Percentiles rank a stretch among this genome's conserved stretches.
These are phyloP conservation scores for Patella caerulea DNA, from an alignment of 2,888 invertebrate species.

Conservation along the genomic window DNA sequence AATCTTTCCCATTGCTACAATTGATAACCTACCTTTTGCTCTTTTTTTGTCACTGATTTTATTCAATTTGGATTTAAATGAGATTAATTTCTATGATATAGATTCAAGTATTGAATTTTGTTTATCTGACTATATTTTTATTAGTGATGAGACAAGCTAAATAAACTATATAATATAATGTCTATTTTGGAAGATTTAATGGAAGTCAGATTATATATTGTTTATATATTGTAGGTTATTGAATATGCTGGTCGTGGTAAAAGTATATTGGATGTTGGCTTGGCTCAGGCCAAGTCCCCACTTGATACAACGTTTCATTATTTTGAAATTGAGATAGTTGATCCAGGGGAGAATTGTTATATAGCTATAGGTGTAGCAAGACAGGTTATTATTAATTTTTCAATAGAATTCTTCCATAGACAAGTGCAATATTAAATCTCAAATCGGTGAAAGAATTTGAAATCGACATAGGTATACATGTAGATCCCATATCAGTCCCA, in stretches of 20 bases:
- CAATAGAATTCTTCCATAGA: neutral
- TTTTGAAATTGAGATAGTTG: conserved; percentile 75
- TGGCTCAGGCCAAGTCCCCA: conserved; percentile 74
- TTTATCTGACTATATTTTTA: no score
- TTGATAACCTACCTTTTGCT: no score
- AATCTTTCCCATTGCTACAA: no score
- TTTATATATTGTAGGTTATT: conserved; percentile 66
- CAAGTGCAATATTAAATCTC: no score
- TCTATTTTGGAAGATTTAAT: neutral
- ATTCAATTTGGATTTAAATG: no score
- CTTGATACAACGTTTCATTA: conserved; percentile 74
- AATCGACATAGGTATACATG: no score
- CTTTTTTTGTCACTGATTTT: no score
- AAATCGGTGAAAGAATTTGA: no score
- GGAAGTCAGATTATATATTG: neutral
- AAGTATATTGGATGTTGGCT: conserved; percentile 74
- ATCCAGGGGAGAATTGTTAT: conserved; percentile 75
- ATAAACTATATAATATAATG: neutral
- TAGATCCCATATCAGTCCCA: no score
- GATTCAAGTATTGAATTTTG: no score
- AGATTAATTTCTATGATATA: no score
- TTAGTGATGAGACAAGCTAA: neutral
- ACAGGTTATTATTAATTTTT: conserved; percentile 66
- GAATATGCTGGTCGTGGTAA: conserved; percentile 75
- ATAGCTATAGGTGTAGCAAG: conserved; percentile 75